Conservation (phyloP, 2,113 vertebrate species). For the Coryphaenoides rupestris region DNA sequence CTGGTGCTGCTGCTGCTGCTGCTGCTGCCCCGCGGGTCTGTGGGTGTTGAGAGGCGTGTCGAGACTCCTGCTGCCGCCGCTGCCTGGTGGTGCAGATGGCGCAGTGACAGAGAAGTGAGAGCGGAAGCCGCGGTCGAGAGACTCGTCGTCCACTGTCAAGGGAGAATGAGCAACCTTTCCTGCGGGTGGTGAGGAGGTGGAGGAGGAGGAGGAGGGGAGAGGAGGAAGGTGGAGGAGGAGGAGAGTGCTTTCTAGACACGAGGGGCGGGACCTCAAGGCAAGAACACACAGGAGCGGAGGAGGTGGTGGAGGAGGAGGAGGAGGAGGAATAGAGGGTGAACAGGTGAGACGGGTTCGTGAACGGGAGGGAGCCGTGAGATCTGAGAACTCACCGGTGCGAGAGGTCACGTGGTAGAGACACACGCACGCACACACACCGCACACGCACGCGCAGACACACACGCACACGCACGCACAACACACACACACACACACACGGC, state of each 20-base stretch:
- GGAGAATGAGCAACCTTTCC: conserved; percentile 62
- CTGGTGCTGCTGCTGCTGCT: too few species aligned
- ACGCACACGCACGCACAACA: too few species aligned
- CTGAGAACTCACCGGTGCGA: too few species aligned
- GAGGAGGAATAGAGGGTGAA: conserved; percentile 40
- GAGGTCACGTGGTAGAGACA: too few species aligned
- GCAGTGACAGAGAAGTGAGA: conserved; percentile 38
- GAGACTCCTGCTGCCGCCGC: too few species aligned
- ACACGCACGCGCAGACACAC: too few species aligned
- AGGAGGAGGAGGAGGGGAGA: conserved; percentile 30
- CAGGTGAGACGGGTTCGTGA: conserved; percentile 71
- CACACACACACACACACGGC: too few species aligned
- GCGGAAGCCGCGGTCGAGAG: conserved; percentile 26
- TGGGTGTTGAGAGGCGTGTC: too few species aligned
- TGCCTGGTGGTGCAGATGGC: conserved; percentile 10
- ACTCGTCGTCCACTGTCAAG: conserved; percentile 68
- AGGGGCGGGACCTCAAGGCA: conserved; percentile 13
- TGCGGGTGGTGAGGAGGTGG: conserved; percentile 56
- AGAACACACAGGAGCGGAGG: conserved; percentile 9
- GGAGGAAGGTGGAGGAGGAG: conserved; percentile 10
- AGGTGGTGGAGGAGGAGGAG: conserved; percentile 52
- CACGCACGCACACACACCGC: too few species aligned
- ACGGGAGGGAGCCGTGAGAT: too few species aligned
- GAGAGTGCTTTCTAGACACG: conserved; percentile 3
- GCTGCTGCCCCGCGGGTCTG: too few species aligned